These are phyloP conservation scores for Petrocephalus schoutedeni DNA, from an alignment of 2,797 vertebrate genomes.

Conservation along the genomic window DNA sequence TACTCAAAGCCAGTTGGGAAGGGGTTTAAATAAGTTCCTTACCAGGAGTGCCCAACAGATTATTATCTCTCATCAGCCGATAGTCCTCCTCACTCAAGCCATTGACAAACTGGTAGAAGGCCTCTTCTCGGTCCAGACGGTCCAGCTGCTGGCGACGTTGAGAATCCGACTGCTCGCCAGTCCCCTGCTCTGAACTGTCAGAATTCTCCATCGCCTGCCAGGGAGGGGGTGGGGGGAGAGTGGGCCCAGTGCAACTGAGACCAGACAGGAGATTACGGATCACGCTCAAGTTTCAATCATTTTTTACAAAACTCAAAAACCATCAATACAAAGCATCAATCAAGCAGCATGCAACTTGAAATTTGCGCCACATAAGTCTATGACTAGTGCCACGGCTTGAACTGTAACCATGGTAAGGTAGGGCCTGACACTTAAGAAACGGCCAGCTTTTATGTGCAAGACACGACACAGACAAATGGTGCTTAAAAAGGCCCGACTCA, in stretches of 20 bases:
- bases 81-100: conserved; percentile 97
- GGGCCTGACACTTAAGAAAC: background rate
- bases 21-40: conserved; percentile 36
- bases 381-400: background rate
- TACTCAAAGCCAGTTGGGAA: background rate
- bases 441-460: background rate
- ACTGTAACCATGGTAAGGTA: background rate
- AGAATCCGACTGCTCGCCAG: conserved; percentile 80
- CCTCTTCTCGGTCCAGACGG: conserved; percentile 89
- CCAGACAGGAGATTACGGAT: conserved; percentile 31
- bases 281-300: conserved; percentile 42
- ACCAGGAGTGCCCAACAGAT: conserved; percentile 96
- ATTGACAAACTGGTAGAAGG: conserved; percentile 98
- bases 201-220: conserved; percentile 77
- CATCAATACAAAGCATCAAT: background rate
- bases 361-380: background rate
- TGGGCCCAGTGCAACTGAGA: conserved; percentile 30
- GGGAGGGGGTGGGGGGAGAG: conserved; percentile 33
- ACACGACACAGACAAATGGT: background rate
- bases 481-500: background rate
- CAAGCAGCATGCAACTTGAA: background rate
- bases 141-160: conserved; percentile 89
- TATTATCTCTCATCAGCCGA: conserved; percentile 98
- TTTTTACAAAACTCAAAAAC: background rate
- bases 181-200: conserved; percentile 83